These are phyloP conservation scores for Leguminivora glycinivorella DNA, from an alignment of 1,140 invertebrate genomes.

Conservation along the genomic window DNA sequence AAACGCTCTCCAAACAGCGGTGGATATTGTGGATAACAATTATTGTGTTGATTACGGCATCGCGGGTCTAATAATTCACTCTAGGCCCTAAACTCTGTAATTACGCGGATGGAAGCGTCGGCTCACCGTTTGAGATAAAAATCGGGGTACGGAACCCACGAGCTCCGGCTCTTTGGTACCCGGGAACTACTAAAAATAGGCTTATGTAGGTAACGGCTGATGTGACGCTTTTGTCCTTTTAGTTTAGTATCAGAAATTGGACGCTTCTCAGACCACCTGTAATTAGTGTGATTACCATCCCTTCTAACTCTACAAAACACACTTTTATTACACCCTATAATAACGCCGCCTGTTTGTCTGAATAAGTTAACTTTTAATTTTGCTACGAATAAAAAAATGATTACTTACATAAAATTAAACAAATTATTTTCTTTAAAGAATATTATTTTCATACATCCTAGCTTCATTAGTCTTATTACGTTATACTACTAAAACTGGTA, in stretches of 20 bases:
- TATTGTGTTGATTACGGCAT: slow-evolving; percentile 71
- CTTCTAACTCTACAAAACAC: slow-evolving; percentile 1
- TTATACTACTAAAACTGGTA: too few species aligned
- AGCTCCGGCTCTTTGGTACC: slow-evolving; percentile 27
- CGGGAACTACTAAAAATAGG: background rate
- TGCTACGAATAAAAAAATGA: background rate
- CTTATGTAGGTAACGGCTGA: background rate
- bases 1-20: slow-evolving; percentile 57
- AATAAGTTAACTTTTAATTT: background rate
- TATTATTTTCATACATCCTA: background rate
- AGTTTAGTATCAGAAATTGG: background rate
- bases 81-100: slow-evolving; percentile 72
- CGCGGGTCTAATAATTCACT: slow-evolving; percentile 74
- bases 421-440: background rate
- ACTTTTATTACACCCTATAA: background rate
- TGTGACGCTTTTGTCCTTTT: background rate
- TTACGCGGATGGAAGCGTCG: slow-evolving; percentile 72
- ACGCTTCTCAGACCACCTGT: background rate
- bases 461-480: background rate
- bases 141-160: slow-evolving; percentile 43
- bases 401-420: background rate
- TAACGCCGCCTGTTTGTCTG: background rate
- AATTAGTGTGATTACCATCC: slow-evolving; percentile 1
- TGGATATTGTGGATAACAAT: slow-evolving; percentile 70
- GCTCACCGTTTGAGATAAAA: slow-evolving; percentile 75